phyloP scores from a whole-genome alignment of 2,797 vertebrate genomes.

The Nannoperca obscura region DNA sequence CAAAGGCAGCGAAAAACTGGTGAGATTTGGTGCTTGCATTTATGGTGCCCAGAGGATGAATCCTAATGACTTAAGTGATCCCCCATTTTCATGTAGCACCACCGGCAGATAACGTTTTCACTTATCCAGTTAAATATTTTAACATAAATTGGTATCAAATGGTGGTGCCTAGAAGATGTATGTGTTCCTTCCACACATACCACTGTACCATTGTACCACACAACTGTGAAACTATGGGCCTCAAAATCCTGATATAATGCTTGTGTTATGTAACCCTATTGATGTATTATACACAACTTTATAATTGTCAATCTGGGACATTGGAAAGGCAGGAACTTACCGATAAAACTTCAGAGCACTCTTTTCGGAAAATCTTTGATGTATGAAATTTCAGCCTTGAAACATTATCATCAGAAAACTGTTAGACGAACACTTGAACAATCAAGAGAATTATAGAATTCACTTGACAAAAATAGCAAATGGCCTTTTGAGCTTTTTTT shows the following conservation, averaged over 20 bases:
- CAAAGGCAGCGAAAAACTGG: background rate
- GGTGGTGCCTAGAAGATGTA: background rate
- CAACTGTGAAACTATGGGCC: background rate
- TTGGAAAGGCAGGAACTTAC: background rate
- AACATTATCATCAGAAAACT: background rate
- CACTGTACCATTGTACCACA: background rate
- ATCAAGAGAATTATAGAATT: background rate
- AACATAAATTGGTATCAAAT: background rate
- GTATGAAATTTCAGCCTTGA: background rate
- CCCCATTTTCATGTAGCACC: background rate
- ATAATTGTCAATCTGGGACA: background rate
- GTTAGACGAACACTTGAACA: background rate
- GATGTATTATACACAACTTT: background rate
- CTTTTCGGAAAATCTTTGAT: background rate
- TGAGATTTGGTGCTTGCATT: background rate
- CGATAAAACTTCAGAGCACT: background rate
- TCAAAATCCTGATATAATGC: no score
- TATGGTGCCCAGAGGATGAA: background rate
- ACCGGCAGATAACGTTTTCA: background rate
- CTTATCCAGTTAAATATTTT: background rate
- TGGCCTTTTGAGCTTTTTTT: conserved; percentile 8
- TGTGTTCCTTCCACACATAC: background rate
- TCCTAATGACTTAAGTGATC: background rate
- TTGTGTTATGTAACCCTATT: background rate
- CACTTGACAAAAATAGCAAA: background rate